Base-by-base conservation (phyloP, 2,113 vertebrate genomes). In the Aramus guarauna region DNA sequence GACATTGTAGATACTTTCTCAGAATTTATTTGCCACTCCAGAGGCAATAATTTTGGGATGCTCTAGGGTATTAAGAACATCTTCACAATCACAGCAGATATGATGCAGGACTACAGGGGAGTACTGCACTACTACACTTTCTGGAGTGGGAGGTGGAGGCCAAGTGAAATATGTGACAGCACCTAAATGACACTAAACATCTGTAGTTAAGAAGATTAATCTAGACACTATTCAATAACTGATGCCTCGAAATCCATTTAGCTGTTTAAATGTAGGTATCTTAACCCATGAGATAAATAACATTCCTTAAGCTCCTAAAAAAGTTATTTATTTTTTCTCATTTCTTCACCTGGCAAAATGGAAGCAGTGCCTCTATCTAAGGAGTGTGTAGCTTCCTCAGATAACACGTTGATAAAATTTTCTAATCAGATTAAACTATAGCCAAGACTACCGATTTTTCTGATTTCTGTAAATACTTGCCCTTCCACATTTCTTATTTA, bases 321-420 rank as follows among this genome's bases (percentile, higher is more conserved):
- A 2, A 60, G 1, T 15, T 0, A 78, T n/a, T 21, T 4, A 1
- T 45, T 58, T 67, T 79, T 88, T 62, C 9, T 75, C 2, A 26
- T 62, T 91, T 88, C 45, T 60, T 74, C 64, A 5, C 30, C 11
- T 69, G 36, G 10, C 58, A 29, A 81, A 92, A 82, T 32, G 12
- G 21, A 75, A 89, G 29, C 22, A 80, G 12, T 41, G 9, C 4
- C 34, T 78, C 2, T 3, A 3, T 19, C 20, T 36, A 36, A 76
- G 5, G 6, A n/a, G 11, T 30, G 8, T 36, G 21, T 41, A 71
- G 12, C 19, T 53, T 23, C 18, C 50, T 75, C 27, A 34, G 18
- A 29, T 9, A 60, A 32, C 2, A 20, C 2, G 14, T 5, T 12
- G 6, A 24, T 5, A 39, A 34, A 62, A 23, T 45, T 43, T 52